These are phyloP conservation scores for Nasonia longicornis DNA, from an alignment of 1,140 invertebrate genomes.

Conservation along the genomic window DNA sequence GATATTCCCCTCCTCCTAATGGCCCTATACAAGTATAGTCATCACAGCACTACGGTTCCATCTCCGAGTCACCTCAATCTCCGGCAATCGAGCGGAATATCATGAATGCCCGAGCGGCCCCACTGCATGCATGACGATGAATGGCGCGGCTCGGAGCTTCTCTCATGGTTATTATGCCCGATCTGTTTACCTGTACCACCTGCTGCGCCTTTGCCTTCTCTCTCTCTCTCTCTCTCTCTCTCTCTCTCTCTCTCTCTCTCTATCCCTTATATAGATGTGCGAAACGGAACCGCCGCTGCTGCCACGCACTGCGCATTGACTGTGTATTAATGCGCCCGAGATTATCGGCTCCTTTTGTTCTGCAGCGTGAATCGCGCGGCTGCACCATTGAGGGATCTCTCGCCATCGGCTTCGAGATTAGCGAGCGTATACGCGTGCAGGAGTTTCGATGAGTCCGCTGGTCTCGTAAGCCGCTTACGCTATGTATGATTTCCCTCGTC, in stretches of 20 bases:
- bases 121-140: not conserved
- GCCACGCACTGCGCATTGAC: not conserved
- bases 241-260: not conserved
- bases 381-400: not conserved
- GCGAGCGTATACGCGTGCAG: too few relatives aligned
- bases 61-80: slow-evolving; percentile 58
- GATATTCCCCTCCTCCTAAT: not conserved
- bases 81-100: slow-evolving; percentile 60
- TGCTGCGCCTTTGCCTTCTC: not conserved
- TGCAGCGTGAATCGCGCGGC: not conserved
- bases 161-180: not conserved
- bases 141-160: not conserved
- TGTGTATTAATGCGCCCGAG: not conserved
- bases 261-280: not conserved
- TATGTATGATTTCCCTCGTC: too few relatives aligned
- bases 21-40: not conserved
- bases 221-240: not conserved
- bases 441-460: too few relatives aligned
- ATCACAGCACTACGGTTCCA: slow-evolving; percentile 47
- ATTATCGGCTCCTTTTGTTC: slow-evolving; percentile 21
- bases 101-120: slow-evolving; percentile 55
- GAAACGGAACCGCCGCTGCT: not conserved
- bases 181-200: slow-evolving; percentile 2
- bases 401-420: not conserved
- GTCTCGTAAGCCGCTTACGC: too few relatives aligned